Conservation (phyloP, 2,797 vertebrate species). For the Orestias chungarensis region DNA sequence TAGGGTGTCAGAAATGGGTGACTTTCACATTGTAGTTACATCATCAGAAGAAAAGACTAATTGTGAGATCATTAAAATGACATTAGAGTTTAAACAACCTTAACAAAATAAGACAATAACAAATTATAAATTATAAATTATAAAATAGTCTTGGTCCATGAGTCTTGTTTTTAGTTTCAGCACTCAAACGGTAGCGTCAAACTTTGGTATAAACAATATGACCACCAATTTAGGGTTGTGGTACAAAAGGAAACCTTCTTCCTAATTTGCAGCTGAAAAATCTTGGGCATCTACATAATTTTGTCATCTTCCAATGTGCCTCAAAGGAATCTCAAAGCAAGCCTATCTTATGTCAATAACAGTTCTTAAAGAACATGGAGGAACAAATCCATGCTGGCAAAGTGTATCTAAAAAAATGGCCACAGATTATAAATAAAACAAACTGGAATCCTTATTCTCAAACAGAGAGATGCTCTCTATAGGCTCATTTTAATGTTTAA, state of each 20-base stretch:
- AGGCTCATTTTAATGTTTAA: not conserved
- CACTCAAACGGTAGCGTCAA: not conserved
- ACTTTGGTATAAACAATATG: not conserved
- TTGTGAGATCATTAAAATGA: not conserved
- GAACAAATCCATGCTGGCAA: not conserved
- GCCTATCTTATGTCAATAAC: too few relatives aligned
- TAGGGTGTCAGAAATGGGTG: too few relatives aligned
- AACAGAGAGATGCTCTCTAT: not conserved
- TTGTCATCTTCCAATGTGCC: not conserved
- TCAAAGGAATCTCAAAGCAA: not conserved
- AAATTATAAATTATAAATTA: too few relatives aligned
- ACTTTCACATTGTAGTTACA: not conserved
- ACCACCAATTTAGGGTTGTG: not conserved
- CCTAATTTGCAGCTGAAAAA: not conserved
- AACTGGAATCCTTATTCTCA: not conserved
- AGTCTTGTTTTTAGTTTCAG: not conserved
- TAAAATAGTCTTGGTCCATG: not conserved
- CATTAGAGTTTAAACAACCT: not conserved
- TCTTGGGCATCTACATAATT: not conserved
- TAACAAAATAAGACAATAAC: too few relatives aligned
- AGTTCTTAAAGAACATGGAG: not conserved
- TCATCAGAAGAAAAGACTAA: not conserved
- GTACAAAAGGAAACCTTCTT: too few relatives aligned
- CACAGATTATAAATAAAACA: too few relatives aligned
- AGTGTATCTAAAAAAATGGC: not conserved